Evolutionary conservation across 2,797 vertebrate genomes (phyloP).

Genomic region (Sebastes baramenuke): DNA sequence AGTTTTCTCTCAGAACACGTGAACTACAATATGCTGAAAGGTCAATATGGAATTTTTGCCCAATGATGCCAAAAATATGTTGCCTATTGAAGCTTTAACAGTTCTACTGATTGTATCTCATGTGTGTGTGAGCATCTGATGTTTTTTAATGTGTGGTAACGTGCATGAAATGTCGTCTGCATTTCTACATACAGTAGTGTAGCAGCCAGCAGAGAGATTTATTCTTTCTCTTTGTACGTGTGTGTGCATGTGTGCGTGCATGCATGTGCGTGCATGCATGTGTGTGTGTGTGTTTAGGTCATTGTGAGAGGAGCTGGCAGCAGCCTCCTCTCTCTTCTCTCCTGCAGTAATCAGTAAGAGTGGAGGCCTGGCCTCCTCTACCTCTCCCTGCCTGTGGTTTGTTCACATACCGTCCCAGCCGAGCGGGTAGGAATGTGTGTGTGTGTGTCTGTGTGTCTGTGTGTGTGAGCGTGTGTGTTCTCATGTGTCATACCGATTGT

Average conservation of each 20-base stretch:
- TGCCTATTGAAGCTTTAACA: no score
- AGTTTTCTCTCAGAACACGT: no score
- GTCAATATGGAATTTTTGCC: no score
- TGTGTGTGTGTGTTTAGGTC: constrained; percentile 17
- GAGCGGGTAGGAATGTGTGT: constrained; percentile 73
- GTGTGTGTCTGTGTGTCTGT: constrained; percentile 39
- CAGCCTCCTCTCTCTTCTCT: constrained; percentile 69
- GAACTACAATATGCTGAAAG: no score
- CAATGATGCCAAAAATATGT: no score
- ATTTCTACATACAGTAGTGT: constrained; percentile 10
- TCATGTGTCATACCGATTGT: constrained; percentile 44
- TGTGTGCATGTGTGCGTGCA: neutral
- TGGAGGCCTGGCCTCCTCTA: constrained; percentile 74
- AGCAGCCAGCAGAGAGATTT: constrained; percentile 39
- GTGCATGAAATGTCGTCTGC: constrained; percentile 23
- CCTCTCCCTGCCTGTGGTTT: constrained; percentile 83
- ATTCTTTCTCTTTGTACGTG: constrained; percentile 20
- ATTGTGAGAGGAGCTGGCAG: constrained; percentile 65
- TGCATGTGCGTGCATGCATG: neutral
- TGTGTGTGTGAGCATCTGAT: neutral
- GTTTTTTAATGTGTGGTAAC: constrained; percentile 22
- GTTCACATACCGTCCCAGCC: constrained; percentile 82
- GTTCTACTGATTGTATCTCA: constrained; percentile 19
- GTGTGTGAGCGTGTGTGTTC: constrained; percentile 14
- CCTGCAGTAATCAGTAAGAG: constrained; percentile 82